Evolutionary conservation across 2,888 invertebrate genomes (phyloP).

Genomic region (Cylindroiulus punctatus): DNA sequence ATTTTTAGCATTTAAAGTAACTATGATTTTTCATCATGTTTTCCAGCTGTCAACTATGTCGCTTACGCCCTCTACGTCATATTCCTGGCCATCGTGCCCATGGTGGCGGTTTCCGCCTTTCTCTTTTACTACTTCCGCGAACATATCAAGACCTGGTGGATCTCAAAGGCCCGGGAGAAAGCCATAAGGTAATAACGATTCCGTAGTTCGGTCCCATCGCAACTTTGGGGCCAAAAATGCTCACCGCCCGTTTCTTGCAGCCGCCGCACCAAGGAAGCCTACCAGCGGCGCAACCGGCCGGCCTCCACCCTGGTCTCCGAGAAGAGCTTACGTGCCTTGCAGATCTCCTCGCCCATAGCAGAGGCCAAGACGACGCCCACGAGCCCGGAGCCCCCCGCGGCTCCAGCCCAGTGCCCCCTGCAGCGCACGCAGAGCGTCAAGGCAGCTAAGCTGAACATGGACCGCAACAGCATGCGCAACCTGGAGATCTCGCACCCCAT

Average conservation of each 20-base stretch:
- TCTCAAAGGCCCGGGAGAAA: constrained; percentile 60
- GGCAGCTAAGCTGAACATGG: constrained; percentile 75
- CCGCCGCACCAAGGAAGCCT: constrained; percentile 60
- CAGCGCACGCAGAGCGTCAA: constrained; percentile 73
- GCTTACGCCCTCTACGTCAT: constrained; percentile 85
- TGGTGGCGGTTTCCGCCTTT: constrained; percentile 75
- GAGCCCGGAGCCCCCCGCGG: constrained; percentile 3
- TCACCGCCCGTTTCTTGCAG: constrained; percentile 52
- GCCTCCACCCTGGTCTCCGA: constrained; percentile 57
- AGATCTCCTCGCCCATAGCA: constrained; percentile 59
- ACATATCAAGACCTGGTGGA: constrained; percentile 72
- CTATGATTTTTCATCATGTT: constrained; percentile 57
- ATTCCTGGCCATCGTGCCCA: constrained; percentile 85
- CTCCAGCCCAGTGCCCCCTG: constrained; percentile 63
- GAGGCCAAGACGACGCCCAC: constrained; percentile 25
- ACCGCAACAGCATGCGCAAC: constrained; percentile 77
- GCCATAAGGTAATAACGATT: constrained; percentile 59
- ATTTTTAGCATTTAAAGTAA: neutral
- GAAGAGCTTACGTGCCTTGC: constrained; percentile 59
- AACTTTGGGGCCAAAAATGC: neutral
- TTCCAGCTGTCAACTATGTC: constrained; percentile 79
- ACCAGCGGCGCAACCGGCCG: constrained; percentile 59
- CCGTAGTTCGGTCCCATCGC: neutral
- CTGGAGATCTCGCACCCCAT: constrained; percentile 87
- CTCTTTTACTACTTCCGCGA: constrained; percentile 80